Base-by-base conservation (phyloP, 2,113 vertebrate genomes). In the Oryzias melastigma region DNA sequence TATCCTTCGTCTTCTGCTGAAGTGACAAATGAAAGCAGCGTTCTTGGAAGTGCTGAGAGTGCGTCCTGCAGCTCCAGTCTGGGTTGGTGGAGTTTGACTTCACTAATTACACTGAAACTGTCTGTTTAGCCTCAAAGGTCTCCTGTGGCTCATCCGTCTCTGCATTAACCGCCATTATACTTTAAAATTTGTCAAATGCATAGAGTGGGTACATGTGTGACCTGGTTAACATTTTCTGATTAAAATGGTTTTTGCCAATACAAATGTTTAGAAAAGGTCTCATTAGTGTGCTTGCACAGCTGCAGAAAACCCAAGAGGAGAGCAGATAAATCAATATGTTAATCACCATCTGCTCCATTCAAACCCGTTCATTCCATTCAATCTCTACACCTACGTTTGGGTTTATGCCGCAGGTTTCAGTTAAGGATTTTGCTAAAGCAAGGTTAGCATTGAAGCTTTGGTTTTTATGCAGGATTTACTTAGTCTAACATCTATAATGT, bases 231-330 rank as follows among this genome's bases (percentile, higher is more conserved):
- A 35, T 35, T 12, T 12, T 35, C 35, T 35, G 35, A 35, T 35
- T 35, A 35, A 35, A 35, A 35, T 35, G 35, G 8, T 35, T 12
- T 35, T 35, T 12, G 8, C 35, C 35, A 35, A 35, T 35, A 12
- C 35, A 35, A 35, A 35, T 35, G 44, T 46, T 46, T 46, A 7
- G 44, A 44, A 65, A 56, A 27, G 17, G 44, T 55, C 27, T 22
- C 27, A 47, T 44, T 44, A 55, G 45, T 35, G 44, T 57, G 29
- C 22, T 20, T 29, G 41, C 53, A 56, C 44, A 64, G 52, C 52
- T 47, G 62, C 62, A 1, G 62, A 40, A 14, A 55, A 20, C 62
- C 53, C 52, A 35, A 50, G 40, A 27, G 53, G n/a, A 16, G 5
- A 14, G 24, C 46, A 49, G 20, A 20, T 24, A 29, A 40, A 64